These are phyloP conservation scores for Linyphia triangularis DNA, from an alignment of 2,888 invertebrate species.

Conservation along the genomic window DNA sequence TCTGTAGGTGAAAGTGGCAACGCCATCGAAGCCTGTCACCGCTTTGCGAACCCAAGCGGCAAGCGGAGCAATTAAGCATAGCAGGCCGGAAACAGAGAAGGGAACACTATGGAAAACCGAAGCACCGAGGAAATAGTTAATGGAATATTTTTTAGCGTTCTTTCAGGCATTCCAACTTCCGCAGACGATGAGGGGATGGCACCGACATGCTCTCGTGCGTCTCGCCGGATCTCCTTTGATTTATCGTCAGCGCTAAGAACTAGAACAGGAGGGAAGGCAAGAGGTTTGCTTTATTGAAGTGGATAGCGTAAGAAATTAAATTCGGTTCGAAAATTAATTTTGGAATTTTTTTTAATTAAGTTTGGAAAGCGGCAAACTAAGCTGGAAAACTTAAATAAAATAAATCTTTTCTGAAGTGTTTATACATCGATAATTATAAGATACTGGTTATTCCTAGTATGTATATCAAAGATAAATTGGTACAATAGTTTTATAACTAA, in stretches of 20 bases:
- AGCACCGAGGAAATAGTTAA: slow-evolving; percentile 29
- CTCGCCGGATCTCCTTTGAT: background rate
- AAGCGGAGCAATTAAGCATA: slow-evolving; percentile 34
- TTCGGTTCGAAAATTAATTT: too few relatives aligned
- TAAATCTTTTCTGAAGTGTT: too few relatives aligned
- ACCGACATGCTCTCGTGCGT: background rate
- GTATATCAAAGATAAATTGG: too few relatives aligned
- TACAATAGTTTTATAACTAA: too few relatives aligned
- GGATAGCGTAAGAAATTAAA: too few relatives aligned
- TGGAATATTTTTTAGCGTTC: slow-evolving; percentile 15
- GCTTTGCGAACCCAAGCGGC: slow-evolving; percentile 31
- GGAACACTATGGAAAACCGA: slow-evolving; percentile 49
- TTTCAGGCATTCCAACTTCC: slow-evolving; percentile 8
- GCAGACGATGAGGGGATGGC: slow-evolving; percentile 4
- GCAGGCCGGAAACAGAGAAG: background rate
- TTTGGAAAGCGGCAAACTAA: too few relatives aligned
- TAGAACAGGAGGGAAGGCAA: background rate
- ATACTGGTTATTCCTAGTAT: too few relatives aligned
- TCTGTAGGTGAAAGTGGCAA: background rate
- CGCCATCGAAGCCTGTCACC: slow-evolving; percentile 55
- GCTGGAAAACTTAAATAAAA: too few relatives aligned
- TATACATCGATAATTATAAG: too few relatives aligned
- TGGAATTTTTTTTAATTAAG: too few relatives aligned
- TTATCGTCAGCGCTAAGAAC: background rate
- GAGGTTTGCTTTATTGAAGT: too few relatives aligned